Base-by-base conservation (phyloP, 2,113 vertebrate species). In the Orycteropus afer region DNA sequence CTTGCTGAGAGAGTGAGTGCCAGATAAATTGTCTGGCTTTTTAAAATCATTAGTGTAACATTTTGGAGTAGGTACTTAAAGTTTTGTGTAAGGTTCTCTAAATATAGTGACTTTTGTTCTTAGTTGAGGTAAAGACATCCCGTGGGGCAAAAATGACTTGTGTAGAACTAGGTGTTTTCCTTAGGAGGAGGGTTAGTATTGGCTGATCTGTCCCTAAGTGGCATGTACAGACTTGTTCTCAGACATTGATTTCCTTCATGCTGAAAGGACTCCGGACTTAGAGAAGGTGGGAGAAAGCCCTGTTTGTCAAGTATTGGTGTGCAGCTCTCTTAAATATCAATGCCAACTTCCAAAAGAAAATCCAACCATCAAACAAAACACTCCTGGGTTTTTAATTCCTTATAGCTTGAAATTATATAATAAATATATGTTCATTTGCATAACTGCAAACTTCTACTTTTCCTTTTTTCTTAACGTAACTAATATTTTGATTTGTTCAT, bases 211-310 rank as follows among this genome's bases (percentile, higher is more conserved):
- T 40, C 80, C 42, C 7, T 2, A 3, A 78, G 71, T 17, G 95
- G 67, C 97, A 82, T 97, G 98, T 95, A 29, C 2, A 27, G 97
- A 86, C 98, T 92, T 98, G 98, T 74, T 81, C 79, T 42, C 11
- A 78, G 82, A 80, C 83, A 42, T 29, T 27, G 37, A 47, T 88
- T 91, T 74, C 86, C 85, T 93, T 76, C 78, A 29, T 47, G 29
- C 78, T 86, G 71, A 53, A 59, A 53, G 84, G 80, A 67, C 83
- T 77, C 80, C 25, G 79, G 22, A 34, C 34, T 55, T 59, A 45
- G 83, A 32, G 40, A 20, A 90, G 78, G 40, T 42, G 63, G 74
- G 78, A 94, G 86, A 88, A 79, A 57, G n/a, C 79, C 82, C 27
- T 69, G 57, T n/a, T 83, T 55, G 81, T 69, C 85, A 71, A 42